Base-by-base conservation (phyloP, 2,888 invertebrate genomes). In the Drosophila peninsularis region DNA sequence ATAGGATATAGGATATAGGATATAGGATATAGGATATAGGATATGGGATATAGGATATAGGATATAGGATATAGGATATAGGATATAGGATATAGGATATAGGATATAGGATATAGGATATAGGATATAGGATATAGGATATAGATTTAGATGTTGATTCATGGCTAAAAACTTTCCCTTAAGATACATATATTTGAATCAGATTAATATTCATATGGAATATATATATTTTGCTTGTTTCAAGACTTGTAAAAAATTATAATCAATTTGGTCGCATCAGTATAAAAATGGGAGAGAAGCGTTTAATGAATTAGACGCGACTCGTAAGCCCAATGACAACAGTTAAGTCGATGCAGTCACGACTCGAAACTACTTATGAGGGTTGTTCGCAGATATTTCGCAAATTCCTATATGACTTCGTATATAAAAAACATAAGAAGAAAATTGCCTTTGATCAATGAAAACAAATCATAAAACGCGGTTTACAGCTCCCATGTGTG, bases 401-500 rank as follows among this genome's bases (percentile, higher is more conserved):
- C 71, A 45, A 75, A 60, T 56, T 54, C 53, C 37, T 56, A 36
- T 36, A 55, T 49, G 47, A 41, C 34, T 37, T 42, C 56, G 30
- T 49, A 19, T 24, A 30, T 30, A 30, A 10, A 30, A 21, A 21
- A 21, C 13, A 14, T 14, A 14, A n/a, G 39, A 5, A 44, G 44
- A 5, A 49, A 74, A 78, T 68, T 71, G 78, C 60, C 71, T 72
- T 79, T 82, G 83, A 84, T 84, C 79, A 82, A 80, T 78, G 80
- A 82, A 86, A 90, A 87, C 87, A 90, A 90, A 90, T 90, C 90
- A 90, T 91, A 91, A 90, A 91, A 90, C 88, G 92, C 88, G 92
- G 91, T 91, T 83, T 92, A 92, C 91, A 90, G 91, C 92, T 92
- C 92, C 92, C 92, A 91, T 92, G 92, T 92, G 92, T 90, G 91